Conservation (phyloP, 2,797 vertebrate species). For the Rhinella marina region DNA sequence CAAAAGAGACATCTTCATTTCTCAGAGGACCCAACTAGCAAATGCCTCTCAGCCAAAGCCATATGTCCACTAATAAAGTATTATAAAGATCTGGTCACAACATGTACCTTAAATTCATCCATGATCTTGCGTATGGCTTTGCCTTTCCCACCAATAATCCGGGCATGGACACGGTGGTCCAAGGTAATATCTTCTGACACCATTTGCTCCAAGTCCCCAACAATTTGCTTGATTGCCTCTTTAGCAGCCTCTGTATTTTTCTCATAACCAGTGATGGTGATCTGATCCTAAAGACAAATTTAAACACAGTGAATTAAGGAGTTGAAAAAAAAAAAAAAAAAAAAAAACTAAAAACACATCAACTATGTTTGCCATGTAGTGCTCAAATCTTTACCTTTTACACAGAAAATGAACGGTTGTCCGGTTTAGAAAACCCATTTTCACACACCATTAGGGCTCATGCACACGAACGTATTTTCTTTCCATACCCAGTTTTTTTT, state of each 20-base stretch:
- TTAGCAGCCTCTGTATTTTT: conserved; percentile 91
- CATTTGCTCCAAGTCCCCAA: conserved; percentile 96
- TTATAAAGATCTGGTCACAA: not conserved
- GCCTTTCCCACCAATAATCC: conserved; percentile 94
- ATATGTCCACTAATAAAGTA: not conserved
- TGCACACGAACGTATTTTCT: too few species aligned
- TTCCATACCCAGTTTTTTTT: too few species aligned
- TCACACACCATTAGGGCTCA: too few species aligned
- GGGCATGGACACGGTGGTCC: conserved; percentile 94
- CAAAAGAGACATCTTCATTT: too few species aligned
- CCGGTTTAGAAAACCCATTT: too few species aligned
- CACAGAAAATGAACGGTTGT: too few species aligned
- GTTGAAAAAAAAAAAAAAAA: not conserved
- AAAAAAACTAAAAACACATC: too few species aligned
- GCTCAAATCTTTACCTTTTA: too few species aligned
- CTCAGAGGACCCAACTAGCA: not conserved
- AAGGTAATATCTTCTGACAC: conserved; percentile 92
- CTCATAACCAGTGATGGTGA: conserved; percentile 96
- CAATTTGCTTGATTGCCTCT: conserved; percentile 91
- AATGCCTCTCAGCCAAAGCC: not conserved
- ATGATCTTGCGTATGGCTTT: conserved; percentile 98
- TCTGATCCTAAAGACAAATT: conserved; percentile 85
- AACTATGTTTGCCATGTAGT: too few species aligned
- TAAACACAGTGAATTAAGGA: not conserved
- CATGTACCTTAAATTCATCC: conserved; percentile 96